Conservation (phyloP, 2,888 invertebrate genomes). For the Ophraella communa region DNA sequence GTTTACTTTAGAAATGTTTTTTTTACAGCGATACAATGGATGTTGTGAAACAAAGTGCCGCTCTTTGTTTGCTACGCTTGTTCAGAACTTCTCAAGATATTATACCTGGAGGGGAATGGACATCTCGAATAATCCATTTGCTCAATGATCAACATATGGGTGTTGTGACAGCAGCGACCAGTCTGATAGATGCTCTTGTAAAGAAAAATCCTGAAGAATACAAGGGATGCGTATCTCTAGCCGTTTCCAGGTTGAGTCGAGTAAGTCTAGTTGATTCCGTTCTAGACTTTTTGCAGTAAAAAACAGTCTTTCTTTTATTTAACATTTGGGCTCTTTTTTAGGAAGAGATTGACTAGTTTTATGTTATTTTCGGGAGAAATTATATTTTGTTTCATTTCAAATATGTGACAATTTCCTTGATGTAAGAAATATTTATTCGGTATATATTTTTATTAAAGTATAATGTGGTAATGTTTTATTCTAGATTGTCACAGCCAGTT, state of each 20-base stretch:
- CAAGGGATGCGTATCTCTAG: conserved; percentile 97
- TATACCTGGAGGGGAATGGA: conserved; percentile 98
- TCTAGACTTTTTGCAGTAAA: too few relatives aligned
- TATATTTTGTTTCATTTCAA: too few relatives aligned
- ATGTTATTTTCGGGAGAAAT: too few relatives aligned
- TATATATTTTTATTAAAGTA: too few relatives aligned
- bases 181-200: conserved; percentile 96
- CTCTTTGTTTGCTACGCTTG: conserved; percentile 91
- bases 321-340: too few relatives aligned
- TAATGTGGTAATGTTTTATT: too few relatives aligned
- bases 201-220: conserved; percentile 99
- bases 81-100: conserved; percentile 96
- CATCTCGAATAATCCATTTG: conserved; percentile 96
- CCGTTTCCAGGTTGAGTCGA: conserved; percentile 94
- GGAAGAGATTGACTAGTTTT: too few relatives aligned
- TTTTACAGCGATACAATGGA: conserved; percentile 92
- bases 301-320: too few relatives aligned
- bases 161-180: conserved; percentile 98
- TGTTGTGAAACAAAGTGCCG: conserved; percentile 98
- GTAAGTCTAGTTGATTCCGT: conserved; percentile 59
- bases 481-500: conserved; percentile 97
- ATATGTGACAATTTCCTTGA: too few relatives aligned
- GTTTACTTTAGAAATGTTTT: too few relatives aligned
- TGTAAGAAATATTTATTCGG: too few relatives aligned
- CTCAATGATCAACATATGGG: conserved; percentile 99